These are phyloP conservation scores for Danionella cerebrum DNA, from an alignment of 2,113 vertebrate genomes.

Conservation along the genomic window DNA sequence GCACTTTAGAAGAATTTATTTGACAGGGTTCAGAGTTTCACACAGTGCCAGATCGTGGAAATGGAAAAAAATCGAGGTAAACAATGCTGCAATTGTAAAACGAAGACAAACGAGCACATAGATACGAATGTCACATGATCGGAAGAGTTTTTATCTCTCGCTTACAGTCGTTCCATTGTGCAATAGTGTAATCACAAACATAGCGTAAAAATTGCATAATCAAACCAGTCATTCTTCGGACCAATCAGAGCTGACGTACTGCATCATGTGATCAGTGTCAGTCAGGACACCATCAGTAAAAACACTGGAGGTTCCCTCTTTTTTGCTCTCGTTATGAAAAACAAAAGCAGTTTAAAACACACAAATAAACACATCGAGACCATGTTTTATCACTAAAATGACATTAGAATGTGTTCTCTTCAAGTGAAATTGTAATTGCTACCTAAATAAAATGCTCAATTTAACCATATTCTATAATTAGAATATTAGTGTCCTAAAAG, in stretches of 20 bases:
- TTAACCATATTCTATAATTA: too few relatives aligned
- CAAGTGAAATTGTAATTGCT: too few relatives aligned
- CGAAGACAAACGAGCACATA: neutral
- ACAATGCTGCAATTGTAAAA: too few relatives aligned
- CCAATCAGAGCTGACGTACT: neutral
- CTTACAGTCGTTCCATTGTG: constrained; percentile 19
- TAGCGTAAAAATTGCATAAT: constrained; percentile 16
- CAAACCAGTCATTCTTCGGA: neutral
- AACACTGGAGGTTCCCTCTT: neutral
- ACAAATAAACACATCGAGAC: neutral
- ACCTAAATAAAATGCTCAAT: too few relatives aligned
- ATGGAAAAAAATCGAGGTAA: neutral
- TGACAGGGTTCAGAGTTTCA: constrained; percentile 25
- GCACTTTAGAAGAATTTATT: constrained; percentile 8
- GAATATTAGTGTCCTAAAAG: too few relatives aligned
- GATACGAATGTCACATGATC: neutral
- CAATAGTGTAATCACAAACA: constrained; percentile 12
- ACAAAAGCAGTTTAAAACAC: neutral
- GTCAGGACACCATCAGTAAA: neutral
- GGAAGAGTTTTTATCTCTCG: constrained; percentile 1
- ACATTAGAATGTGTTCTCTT: too few relatives aligned
- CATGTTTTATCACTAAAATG: neutral
- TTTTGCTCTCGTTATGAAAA: neutral
- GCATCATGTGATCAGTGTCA: neutral
- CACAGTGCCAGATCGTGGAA: neutral